Base-by-base conservation (phyloP, 2,888 invertebrate species). In the Macroteleia sp. region DNA sequence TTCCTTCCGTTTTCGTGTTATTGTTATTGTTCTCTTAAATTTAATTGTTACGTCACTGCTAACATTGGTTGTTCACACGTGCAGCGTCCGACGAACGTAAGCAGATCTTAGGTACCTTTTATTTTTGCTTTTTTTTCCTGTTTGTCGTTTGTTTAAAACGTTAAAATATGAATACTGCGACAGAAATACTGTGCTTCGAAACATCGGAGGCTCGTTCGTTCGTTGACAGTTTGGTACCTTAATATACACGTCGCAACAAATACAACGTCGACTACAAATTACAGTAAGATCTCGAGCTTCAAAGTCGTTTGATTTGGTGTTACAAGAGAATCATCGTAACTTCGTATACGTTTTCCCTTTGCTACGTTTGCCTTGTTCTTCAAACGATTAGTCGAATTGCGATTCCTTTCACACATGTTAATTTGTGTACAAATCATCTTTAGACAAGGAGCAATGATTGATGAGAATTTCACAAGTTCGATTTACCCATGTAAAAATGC, bases 161-260 rank as follows among this genome's bases (percentile, higher is more conserved):
- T 22, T 28, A 48, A 48, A 22, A 14, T 44, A 36, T 42, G 30
- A 70, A 70, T 70, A 70, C 57, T 70, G 52, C 32, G 69, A 59
- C 50, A 59, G 69, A 70, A 70, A 70, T 70, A 70, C 69, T 70
- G 69, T 44, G 28, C 34, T 28, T 30, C 42, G n/a, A 36, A 50
- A 39, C 32, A 34, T 28, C 64, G 48, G 39, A 46, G 34, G 54
- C 46, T 25, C 30, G 30, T 69, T 69, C 69, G 59, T 52, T 56
- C 50, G 46, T 44, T 22, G 12, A 3, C 9, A 19, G 4, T 17
- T 39, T n/a, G 34, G 5, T 46, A 12, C 22, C 17, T 44, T 61
- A 42, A 22, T 52, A 9, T 57, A 46, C 14, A 39, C 16, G 36
- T 54, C 28, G 34, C 64, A 52, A 66, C 66, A 44, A 46, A 22